phyloP scores from a whole-genome alignment of 2,113 vertebrate genomes.

The Malurus elegans region DNA sequence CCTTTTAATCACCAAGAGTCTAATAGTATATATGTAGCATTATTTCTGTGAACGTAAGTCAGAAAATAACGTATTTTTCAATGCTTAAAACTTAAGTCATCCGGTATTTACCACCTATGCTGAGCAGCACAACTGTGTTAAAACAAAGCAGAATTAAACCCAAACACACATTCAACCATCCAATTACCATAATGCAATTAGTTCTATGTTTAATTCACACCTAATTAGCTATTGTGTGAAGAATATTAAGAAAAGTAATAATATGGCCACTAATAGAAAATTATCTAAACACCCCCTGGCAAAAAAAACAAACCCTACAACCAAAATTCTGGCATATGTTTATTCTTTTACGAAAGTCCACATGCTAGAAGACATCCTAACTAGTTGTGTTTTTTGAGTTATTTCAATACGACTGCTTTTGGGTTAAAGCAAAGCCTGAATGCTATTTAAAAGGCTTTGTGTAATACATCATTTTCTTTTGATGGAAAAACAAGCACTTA shows the following conservation, averaged over 20 bases:
- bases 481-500: background rate
- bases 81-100: background rate
- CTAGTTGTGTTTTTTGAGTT: background rate
- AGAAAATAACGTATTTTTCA: background rate
- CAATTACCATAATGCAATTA: background rate
- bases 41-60: background rate
- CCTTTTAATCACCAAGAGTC: background rate
- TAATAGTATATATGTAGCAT: background rate
- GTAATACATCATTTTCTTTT: background rate
- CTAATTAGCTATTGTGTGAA: background rate
- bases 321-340: background rate
- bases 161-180: background rate
- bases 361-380: background rate
- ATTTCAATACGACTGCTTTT: background rate
- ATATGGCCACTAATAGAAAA: background rate
- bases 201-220: background rate
- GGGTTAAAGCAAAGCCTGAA: background rate
- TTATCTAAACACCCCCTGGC: accelerated
- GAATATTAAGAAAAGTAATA: background rate
- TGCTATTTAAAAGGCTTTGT: background rate
- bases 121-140: background rate
- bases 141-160: background rate
- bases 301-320: background rate
- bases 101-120: background rate
- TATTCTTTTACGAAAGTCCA: background rate